Base-by-base conservation (phyloP, 1,140 invertebrate species). In the Sitobion miscanthi region DNA sequence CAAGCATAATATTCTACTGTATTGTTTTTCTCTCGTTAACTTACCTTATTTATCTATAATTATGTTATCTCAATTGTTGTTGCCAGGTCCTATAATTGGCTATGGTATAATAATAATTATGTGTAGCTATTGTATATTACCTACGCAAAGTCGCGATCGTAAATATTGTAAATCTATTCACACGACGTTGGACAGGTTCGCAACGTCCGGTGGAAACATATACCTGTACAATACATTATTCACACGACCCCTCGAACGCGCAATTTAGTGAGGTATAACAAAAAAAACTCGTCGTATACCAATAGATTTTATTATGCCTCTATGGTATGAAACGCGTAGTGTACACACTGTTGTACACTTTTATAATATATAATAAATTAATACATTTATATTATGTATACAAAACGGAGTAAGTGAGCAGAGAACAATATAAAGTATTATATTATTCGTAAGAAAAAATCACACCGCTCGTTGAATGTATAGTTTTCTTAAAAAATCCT, bases 371-470 rank as follows among this genome's bases (percentile, higher is more conserved):
- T 17, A 62, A n/a, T n/a, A n/a, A 77, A 14, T 69, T 69, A n/a
- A 38, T 38, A 38, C 38, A 38, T 38, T 38, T 38, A 38, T 38
- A 38, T 38, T n/a, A 3, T 20, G 4, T 69, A 17, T 7, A 77
- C 30, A 20, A 77, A 77, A 77, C n/a, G 5, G 0, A 35, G 14
- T 77, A n/a, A 5, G n/a, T 17, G 11, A 14, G 5, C 5, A 0
- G 14, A 77, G 14, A 77, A 77, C n/a, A 77, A 77, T 77, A 77
- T n/a, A 77, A 77, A 77, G 62, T 77, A 77, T 77, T n/a, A 83
- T 35, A 38, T 23, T 38, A 23, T 38, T 83, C 82, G 82, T 83
- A 83, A 42, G 77, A 42, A 83, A 82, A 83, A 83, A 83, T 83
- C 38, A 83, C 82, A 83, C 82, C 82, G 38, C 20, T 83, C n/a